Percentiles rank a stretch among this genome's conserved stretches.
phyloP scores from a whole-genome alignment of 1,140 invertebrate species.

The Dendroctonus valens region DNA sequence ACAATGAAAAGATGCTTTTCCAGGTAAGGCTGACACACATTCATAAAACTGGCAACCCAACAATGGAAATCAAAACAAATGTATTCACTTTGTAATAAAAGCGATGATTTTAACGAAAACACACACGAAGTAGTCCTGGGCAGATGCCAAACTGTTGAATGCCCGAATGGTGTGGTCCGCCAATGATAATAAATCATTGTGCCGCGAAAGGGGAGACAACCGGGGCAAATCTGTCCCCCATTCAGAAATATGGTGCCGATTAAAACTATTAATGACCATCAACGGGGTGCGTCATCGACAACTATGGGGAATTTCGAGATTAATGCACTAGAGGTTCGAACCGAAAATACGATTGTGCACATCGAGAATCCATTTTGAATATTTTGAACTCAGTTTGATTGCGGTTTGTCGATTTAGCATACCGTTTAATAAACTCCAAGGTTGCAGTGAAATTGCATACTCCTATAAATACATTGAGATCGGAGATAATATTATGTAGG shows the following conservation, averaged over 20 bases:
- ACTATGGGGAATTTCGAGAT: slow-evolving; percentile 31
- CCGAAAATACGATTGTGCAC: neutral
- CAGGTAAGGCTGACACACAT: no score
- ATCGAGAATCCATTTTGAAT: no score
- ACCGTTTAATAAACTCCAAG: no score
- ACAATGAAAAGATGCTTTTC: no score
- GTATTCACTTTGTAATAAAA: no score
- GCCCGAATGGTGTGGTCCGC: slow-evolving; percentile 15
- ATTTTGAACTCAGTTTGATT: no score
- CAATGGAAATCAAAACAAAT: no score
- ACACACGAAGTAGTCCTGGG: neutral
- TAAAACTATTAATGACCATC: slow-evolving; percentile 37
- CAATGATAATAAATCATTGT: slow-evolving; percentile 30
- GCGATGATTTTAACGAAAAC: neutral
- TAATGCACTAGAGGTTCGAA: slow-evolving; percentile 17
- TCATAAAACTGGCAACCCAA: no score
- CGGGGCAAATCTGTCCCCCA: slow-evolving; percentile 24
- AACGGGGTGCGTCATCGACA: slow-evolving; percentile 30
- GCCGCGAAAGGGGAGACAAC: slow-evolving; percentile 23
- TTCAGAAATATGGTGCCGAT: slow-evolving; percentile 35
- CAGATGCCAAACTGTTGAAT: slow-evolving; percentile 22
- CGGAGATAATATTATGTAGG: no score
- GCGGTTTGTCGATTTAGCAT: no score
- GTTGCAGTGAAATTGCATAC: no score
- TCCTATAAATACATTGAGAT: no score